Evolutionary conservation across 2,888 invertebrate species (phyloP).

Genomic region (Cerastoderma edule): DNA sequence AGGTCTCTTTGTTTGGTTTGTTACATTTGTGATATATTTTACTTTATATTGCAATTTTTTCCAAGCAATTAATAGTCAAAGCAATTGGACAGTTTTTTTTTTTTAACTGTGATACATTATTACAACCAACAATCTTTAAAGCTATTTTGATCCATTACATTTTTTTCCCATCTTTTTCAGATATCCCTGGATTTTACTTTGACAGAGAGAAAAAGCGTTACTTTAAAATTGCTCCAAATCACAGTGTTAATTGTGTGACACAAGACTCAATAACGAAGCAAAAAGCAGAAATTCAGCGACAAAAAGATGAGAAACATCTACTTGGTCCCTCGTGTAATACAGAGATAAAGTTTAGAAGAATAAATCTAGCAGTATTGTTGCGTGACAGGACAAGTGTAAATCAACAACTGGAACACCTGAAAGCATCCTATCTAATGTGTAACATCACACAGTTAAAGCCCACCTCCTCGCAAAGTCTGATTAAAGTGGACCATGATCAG

Average conservation of each 20-base stretch:
- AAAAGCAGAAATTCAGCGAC: constrained; percentile 66
- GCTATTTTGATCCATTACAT: too few species aligned
- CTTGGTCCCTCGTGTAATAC: neutral
- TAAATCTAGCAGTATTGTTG: neutral
- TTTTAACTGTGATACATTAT: too few species aligned
- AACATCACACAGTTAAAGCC: constrained; percentile 41
- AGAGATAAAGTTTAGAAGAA: neutral
- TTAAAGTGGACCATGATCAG: constrained; percentile 24
- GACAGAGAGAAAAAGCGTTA: constrained; percentile 78
- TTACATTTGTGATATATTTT: too few species aligned
- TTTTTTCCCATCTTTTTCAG: too few species aligned
- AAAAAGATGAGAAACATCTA: constrained; percentile 56
- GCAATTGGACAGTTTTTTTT: too few species aligned
- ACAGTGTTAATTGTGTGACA: constrained; percentile 69
- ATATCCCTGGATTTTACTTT: constrained; percentile 81
- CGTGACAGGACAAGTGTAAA: neutral
- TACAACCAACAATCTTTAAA: too few species aligned
- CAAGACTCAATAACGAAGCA: constrained; percentile 70
- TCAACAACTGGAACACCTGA: neutral
- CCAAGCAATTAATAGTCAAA: too few species aligned
- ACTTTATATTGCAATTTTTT: too few species aligned
- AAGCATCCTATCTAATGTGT: constrained; percentile 12
- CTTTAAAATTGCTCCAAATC: constrained; percentile 78
- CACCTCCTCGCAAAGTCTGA: constrained; percentile 34
- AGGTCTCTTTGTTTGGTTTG: too few species aligned